phyloP scores from a whole-genome alignment of 2,888 invertebrate genomes.

The Chloroclysta siterata region DNA sequence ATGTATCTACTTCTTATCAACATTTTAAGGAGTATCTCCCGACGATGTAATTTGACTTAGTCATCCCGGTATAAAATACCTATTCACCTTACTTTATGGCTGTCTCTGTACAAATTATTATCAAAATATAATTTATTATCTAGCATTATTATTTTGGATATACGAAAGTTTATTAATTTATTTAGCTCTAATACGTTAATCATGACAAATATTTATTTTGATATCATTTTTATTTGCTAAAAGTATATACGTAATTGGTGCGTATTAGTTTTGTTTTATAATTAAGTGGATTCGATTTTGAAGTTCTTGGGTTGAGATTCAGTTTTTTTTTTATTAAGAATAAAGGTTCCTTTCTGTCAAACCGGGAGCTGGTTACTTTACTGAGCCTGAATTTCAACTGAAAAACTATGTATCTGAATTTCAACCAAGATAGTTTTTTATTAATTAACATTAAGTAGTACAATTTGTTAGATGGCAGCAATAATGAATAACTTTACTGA shows the following conservation, averaged over 20 bases:
- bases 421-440: constrained; percentile 13
- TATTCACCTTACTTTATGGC: constrained; percentile 53
- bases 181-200: constrained; percentile 72
- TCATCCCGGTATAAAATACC: constrained; percentile 65
- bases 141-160: constrained; percentile 74
- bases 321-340: constrained; percentile 1
- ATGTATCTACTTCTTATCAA: constrained; percentile 10
- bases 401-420: not conserved
- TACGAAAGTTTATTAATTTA: constrained; percentile 59
- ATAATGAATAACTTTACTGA: constrained; percentile 17
- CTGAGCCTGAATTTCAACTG: not conserved
- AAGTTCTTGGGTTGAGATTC: constrained; percentile 12
- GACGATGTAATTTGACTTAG: constrained; percentile 46
- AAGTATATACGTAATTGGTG: constrained; percentile 58
- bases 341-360: not conserved
- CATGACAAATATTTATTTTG: constrained; percentile 82
- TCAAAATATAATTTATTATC: constrained; percentile 54
- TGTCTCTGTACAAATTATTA: constrained; percentile 74
- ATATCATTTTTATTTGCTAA: constrained; percentile 52
- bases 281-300: constrained; percentile 7
- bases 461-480: constrained; percentile 35
- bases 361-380: not conserved
- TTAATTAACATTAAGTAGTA: constrained; percentile 37
- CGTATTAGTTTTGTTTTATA: constrained; percentile 55
- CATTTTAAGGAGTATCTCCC: constrained; percentile 6